phyloP scores from a whole-genome alignment of 2,113 vertebrate genomes.

The Aramus guarauna region DNA sequence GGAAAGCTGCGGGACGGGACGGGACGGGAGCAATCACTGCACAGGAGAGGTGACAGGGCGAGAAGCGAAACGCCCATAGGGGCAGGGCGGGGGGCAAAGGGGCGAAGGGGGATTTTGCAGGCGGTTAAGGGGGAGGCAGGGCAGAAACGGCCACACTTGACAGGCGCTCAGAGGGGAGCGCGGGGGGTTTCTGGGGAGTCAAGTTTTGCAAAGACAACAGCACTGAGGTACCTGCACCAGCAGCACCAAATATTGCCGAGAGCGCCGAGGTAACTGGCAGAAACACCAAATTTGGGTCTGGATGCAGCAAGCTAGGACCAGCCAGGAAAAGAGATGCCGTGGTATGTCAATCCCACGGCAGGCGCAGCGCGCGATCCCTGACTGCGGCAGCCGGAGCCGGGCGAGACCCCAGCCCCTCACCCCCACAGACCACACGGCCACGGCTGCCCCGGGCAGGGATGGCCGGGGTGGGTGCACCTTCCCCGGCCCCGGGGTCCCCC shows the following conservation, averaged over 20 bases:
- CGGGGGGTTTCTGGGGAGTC: not conserved
- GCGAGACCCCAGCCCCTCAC: accelerated
- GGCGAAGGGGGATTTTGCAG: not conserved
- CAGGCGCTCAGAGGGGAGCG: not conserved
- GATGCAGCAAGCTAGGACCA: not conserved
- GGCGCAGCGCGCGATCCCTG: not conserved
- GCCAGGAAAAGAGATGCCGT: not conserved
- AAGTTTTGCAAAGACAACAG: not conserved
- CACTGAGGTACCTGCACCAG: not conserved
- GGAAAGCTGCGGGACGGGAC: not conserved
- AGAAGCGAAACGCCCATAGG: not conserved
- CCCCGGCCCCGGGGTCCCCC: not conserved
- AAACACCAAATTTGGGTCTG: not conserved
- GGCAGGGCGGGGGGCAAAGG: accelerated
- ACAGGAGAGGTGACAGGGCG: accelerated
- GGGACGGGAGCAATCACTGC: not conserved
- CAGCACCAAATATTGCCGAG: not conserved
- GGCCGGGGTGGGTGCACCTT: accelerated
- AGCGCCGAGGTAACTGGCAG: too few species aligned
- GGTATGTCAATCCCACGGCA: not conserved
- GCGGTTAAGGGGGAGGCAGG: not conserved
- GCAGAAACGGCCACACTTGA: not conserved
- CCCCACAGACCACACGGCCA: not conserved
- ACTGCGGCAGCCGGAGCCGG: not conserved
- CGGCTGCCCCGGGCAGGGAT: accelerated